Conservation (phyloP, 2,113 vertebrate genomes). For the Gasterosteus nipponicus region DNA sequence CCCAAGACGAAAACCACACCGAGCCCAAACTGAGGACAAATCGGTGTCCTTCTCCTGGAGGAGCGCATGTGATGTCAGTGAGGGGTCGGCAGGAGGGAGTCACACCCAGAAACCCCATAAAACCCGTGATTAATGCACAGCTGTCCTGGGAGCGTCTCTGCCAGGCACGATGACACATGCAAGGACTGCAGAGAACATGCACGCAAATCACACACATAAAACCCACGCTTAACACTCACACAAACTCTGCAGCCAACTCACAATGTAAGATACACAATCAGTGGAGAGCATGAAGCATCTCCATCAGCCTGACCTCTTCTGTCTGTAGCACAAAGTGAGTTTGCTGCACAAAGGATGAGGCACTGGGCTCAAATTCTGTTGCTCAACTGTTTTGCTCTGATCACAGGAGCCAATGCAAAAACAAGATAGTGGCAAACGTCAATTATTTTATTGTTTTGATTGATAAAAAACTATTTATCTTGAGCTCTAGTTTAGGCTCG, state of each 20-base stretch:
- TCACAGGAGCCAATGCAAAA: not conserved
- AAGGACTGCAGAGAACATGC: conserved; percentile 38
- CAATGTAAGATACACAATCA: conserved; percentile 17
- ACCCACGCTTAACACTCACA: conserved; percentile 22
- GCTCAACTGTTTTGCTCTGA: not conserved
- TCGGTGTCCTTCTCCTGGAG: conserved; percentile 54
- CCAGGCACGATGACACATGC: conserved; percentile 66
- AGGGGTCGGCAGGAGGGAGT: conserved; percentile 50
- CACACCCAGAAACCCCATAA: conserved; percentile 73
- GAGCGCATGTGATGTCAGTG: conserved; percentile 59
- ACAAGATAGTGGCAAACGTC: not conserved
- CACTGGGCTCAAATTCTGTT: not conserved
- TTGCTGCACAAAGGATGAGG: conserved; percentile 26
- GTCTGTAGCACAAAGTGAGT: conserved; percentile 35
- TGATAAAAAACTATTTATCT: not conserved
- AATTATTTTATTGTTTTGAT: not conserved
- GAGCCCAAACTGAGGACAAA: conserved; percentile 54
- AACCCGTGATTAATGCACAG: conserved; percentile 76
- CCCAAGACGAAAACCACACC: conserved; percentile 32
- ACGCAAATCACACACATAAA: conserved; percentile 1
- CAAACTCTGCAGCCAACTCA: conserved; percentile 11
- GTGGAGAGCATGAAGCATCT: conserved; percentile 9
- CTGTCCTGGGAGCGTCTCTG: conserved; percentile 66
- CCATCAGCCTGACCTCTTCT: conserved; percentile 36
- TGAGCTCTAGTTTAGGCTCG: too few relatives aligned